phyloP scores from a whole-genome alignment of 2,113 vertebrate species.

The Corythaixoides concolor region DNA sequence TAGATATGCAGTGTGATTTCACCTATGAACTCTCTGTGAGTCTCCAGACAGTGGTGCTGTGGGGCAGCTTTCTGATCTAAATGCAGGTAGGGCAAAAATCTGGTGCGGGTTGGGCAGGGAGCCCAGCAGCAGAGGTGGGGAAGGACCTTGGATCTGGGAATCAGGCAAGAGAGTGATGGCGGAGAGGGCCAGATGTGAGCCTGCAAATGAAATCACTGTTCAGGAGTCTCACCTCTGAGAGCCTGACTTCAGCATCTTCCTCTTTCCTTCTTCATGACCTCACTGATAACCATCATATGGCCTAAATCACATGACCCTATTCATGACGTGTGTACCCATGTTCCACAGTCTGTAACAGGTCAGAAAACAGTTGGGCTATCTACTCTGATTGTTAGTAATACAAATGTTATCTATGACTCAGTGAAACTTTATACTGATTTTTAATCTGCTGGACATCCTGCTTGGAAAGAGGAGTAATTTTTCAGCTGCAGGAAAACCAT shows the following conservation, averaged over 20 bases:
- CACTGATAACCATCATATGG: background rate
- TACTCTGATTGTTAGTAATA: background rate
- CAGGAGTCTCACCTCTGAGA: background rate
- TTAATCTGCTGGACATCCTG: slow-evolving; percentile 12
- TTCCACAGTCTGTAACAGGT: background rate
- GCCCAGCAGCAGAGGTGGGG: background rate
- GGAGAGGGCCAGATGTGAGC: background rate
- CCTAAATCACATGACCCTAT: background rate
- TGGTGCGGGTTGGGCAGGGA: background rate
- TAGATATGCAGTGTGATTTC: background rate
- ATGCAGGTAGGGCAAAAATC: background rate
- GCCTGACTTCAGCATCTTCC: background rate
- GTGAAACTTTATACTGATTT: background rate
- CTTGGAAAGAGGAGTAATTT: slow-evolving; percentile 12
- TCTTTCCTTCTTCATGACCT: background rate
- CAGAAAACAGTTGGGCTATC: background rate
- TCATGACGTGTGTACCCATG: rapidly evolving
- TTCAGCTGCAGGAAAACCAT: background rate
- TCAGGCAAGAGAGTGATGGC: background rate
- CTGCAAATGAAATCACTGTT: background rate
- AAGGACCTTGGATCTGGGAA: background rate
- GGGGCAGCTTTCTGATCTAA: background rate
- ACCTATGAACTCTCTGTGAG: background rate
- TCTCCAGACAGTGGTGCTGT: background rate
- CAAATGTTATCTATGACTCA: background rate